Base-by-base conservation (phyloP, 2,797 vertebrate species). In the Diglossa cyanea region DNA sequence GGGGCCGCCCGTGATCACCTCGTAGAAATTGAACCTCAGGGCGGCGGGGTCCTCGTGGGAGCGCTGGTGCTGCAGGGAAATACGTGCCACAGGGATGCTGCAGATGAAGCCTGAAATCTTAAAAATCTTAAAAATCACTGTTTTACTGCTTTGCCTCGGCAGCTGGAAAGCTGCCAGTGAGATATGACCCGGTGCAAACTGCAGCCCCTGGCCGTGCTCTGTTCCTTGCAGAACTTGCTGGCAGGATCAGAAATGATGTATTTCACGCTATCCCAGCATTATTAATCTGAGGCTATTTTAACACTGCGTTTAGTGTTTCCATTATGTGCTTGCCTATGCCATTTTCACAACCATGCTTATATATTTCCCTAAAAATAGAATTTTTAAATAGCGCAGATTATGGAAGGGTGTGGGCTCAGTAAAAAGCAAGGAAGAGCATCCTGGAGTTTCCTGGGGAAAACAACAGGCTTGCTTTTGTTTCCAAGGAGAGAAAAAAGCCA, bases 21-120 rank as follows among this genome's bases (percentile, higher is more conserved):
- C 98, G 80, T 99, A 99, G 94, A 99, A 99, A 96, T 98, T 99
- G 97, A 98, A 99, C 58, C 97, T 98, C 91, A 99, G 96, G 35
- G 99, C 99, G 13, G 98, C 96, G 0, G 98, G 98, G 95, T 99
- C 99, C 97, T 99, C 98, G 10, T 99, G 99, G 87, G 99, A 99
- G 97, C 98, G 98, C 93, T 99, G 99, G 95, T 99, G 99, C 99
- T 99, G 95, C 31, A 72, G 51, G 28, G 17, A n/a, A 66, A 57
- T 1, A 7, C 10, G 0, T 13, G 7, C 66, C 55, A 62, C 26
- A 11, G 5, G 50, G 81, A 12, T 15, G 63, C 60, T 30, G 42
- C 7, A 19, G 53, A 21, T 25, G 2, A 23, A 44, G 33, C 15
- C 2, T 1, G 40, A 17, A 78, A 14, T 11, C 7, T 13, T 25